Percentiles rank a stretch among this genome's conserved stretches.
Conservation (phyloP, 2,888 invertebrate species). For the Nemapogon koenigi region DNA sequence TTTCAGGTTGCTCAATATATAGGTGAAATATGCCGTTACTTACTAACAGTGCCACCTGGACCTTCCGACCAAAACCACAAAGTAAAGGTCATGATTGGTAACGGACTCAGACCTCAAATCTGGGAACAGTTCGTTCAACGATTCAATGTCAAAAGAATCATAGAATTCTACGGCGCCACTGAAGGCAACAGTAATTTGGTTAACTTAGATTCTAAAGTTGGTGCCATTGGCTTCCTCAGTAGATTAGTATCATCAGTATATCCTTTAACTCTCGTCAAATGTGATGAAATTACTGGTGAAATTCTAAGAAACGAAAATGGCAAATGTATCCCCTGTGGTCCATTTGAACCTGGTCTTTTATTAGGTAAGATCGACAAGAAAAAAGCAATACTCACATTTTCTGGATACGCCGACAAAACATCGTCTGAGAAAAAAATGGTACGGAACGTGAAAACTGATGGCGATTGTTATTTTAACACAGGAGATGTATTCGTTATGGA, state of each 20-base stretch:
- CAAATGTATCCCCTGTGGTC: constrained; percentile 78
- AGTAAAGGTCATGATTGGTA: constrained; percentile 85
- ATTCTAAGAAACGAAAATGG: constrained; percentile 74
- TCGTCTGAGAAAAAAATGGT: constrained; percentile 89
- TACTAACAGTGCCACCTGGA: constrained; percentile 73
- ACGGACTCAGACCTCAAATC: constrained; percentile 90
- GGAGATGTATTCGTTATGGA: constrained; percentile 91
- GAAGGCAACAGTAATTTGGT: constrained; percentile 97
- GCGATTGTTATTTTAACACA: constrained; percentile 91
- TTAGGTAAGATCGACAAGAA: constrained; percentile 69
- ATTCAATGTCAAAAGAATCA: constrained; percentile 73
- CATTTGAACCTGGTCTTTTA: constrained; percentile 85
- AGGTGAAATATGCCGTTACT: constrained; percentile 87
- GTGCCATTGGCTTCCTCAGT: constrained; percentile 92
- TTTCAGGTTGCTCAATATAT: constrained; percentile 82
- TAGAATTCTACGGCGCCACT: constrained; percentile 96
- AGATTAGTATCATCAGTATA: constrained; percentile 57
- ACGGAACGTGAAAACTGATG: constrained; percentile 77
- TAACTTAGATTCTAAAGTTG: constrained; percentile 85
- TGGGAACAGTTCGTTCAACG: constrained; percentile 86
- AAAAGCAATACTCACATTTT: constrained; percentile 50
- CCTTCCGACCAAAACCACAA: constrained; percentile 69
- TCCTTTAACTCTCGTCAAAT: constrained; percentile 50
- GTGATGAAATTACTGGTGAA: constrained; percentile 80
- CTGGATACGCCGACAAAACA: constrained; percentile 62